Percentiles rank a stretch among this genome's conserved stretches.
phyloP scores from a whole-genome alignment of 1,140 invertebrate species.

The Drosophila burlai region DNA sequence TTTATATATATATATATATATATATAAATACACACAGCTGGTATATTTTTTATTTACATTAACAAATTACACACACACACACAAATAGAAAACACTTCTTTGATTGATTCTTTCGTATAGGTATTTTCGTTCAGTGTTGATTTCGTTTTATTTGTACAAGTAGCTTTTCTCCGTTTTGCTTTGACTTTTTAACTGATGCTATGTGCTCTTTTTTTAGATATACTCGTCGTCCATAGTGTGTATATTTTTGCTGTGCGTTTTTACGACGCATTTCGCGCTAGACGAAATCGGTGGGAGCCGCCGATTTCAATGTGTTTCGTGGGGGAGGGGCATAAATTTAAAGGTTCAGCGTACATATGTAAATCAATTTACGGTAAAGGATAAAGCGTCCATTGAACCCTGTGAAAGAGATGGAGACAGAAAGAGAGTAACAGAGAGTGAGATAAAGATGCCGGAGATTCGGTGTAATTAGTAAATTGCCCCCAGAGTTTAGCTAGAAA shows the following conservation, averaged over 20 bases:
- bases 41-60: too few relatives aligned
- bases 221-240: neutral
- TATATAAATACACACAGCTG: too few relatives aligned
- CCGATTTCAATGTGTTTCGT: conserved; percentile 17
- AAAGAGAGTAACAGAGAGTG: neutral
- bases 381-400: conserved; percentile 74
- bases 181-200: conserved; percentile 19
- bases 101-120: neutral
- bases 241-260: conserved; percentile 34
- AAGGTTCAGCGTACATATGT: conserved; percentile 73
- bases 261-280: conserved; percentile 80
- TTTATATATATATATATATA: too few relatives aligned
- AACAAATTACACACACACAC: too few relatives aligned
- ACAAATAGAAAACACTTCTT: neutral
- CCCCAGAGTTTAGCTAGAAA: conserved; percentile 22
- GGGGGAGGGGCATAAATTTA: conserved; percentile 59
- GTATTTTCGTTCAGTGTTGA: conserved; percentile 3
- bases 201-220: conserved; percentile 21
- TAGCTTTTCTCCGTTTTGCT: conserved; percentile 18
- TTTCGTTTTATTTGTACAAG: conserved; percentile 20
- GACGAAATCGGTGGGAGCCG: conserved; percentile 53
- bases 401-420: neutral
- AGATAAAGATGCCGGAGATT: conserved; percentile 11
- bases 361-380: conserved; percentile 73
- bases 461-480: conserved; percentile 30